Evolutionary conservation across 2,113 vertebrate species (phyloP), one percentile per base, ranked within the genome.

Genomic region (Spermophilus dauricus): DNA sequence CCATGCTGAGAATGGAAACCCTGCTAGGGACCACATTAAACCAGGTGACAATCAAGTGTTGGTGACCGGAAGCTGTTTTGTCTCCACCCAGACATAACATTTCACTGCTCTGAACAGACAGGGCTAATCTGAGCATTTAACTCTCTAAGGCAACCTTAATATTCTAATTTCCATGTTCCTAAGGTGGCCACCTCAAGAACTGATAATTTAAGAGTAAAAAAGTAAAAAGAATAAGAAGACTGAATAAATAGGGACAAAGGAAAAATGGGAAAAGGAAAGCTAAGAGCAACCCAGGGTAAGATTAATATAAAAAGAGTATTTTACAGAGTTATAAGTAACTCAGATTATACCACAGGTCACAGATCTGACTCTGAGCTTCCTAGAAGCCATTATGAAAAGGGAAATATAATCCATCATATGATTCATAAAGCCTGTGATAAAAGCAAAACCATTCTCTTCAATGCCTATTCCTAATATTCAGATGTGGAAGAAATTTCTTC

Each of bases 331-430:
- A 83, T 67, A 51, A 28, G 63, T 51, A 75, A 45, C 51, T 22
- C 89, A 51, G 65, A 8, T 45, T 45, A 90, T 82, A 88, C 20
- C 34, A 10, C 13, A 37, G 58, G 4, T 63, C 14, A 61, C 24
- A 85, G 32, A 67, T 76, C 24, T 51, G 61, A 91, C 63, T 81
- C 42, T 70, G 89, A 81, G 82, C 89, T 93, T 94, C 86, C 78
- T 61, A 82, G 77, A 16, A 88, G 51, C 32, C 88, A 48, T 10
- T 18, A 34, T 26, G 16, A 93, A 88, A 81, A 88, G 51, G 51
- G 32, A 92, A 96, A 90, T 22, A 67, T 39, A 5, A 48, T 73
- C n/a, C 6, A 82, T 18, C 65, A 8, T 4, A 30, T 65, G 67
- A 89, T 20, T 81, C 45, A 20, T n/a, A 70, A 92, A 24, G 4